These are phyloP conservation scores for Argyra leucocephala DNA, from an alignment of 2,888 invertebrate species.

Conservation along the genomic window DNA sequence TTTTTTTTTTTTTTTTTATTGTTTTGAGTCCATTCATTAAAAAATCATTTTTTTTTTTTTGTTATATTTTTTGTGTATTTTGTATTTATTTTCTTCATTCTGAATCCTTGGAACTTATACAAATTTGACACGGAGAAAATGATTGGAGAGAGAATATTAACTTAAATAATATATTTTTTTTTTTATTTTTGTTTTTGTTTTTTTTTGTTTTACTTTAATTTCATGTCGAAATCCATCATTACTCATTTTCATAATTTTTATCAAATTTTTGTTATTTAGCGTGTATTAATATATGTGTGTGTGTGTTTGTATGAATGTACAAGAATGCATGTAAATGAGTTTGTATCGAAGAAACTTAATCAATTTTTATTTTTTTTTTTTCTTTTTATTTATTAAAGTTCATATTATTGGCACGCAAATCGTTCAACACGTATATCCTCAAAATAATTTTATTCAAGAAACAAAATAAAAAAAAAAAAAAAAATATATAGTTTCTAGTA, in stretches of 20 bases:
- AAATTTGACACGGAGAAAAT: too few relatives aligned
- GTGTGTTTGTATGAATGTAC: background rate
- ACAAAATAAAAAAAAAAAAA: background rate
- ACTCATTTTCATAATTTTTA: conserved; percentile 5
- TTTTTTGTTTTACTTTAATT: too few relatives aligned
- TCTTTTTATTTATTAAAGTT: background rate
- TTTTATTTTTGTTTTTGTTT: too few relatives aligned
- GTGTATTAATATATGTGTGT: background rate
- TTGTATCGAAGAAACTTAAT: background rate
- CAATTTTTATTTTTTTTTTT: background rate
- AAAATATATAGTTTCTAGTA: too few relatives aligned
- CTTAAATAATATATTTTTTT: too few relatives aligned
- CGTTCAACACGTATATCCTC: background rate
- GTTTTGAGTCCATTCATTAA: too few relatives aligned
- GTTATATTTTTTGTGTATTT: too few relatives aligned
- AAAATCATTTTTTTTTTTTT: too few relatives aligned
- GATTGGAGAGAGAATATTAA: too few relatives aligned
- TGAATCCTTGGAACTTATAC: too few relatives aligned
- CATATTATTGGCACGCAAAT: background rate
- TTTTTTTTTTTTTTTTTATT: too few relatives aligned
- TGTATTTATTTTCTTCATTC: too few relatives aligned
- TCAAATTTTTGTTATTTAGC: background rate
- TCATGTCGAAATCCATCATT: background rate
- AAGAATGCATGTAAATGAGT: background rate
- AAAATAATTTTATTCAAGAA: background rate